A percentile compares a stretch with the other conserved stretches of the same genome.
These are phyloP conservation scores for Enteromius afrohamiltoni DNA, from an alignment of 2,797 vertebrate species.

Conservation along the genomic window DNA sequence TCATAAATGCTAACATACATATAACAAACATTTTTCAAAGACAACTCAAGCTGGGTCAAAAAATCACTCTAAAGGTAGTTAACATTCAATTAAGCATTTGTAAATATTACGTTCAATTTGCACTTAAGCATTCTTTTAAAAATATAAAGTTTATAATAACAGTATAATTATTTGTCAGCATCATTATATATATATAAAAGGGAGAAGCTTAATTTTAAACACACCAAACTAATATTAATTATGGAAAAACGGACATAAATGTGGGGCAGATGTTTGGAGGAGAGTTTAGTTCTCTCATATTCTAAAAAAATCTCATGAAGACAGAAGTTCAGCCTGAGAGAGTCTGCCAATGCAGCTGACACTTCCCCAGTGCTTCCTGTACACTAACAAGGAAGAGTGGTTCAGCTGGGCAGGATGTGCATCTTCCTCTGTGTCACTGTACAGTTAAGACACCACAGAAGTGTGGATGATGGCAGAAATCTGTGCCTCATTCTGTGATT, in stretches of 20 bases:
- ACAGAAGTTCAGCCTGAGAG: slow-evolving; percentile 66
- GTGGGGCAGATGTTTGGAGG: slow-evolving; percentile 41
- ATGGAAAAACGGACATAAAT: not conserved
- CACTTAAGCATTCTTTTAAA: too few species aligned
- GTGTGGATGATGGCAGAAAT: not conserved
- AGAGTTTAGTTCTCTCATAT: not conserved
- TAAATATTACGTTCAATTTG: too few species aligned
- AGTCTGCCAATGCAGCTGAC: slow-evolving; percentile 71
- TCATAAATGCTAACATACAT: not conserved
- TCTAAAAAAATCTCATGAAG: not conserved
- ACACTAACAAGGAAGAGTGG: slow-evolving; percentile 70
- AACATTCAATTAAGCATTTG: too few species aligned
- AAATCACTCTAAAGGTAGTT: too few species aligned
- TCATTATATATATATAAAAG: not conserved
- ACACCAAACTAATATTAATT: not conserved
- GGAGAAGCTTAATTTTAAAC: not conserved
- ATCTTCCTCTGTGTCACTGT: not conserved
- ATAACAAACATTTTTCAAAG: too few species aligned
- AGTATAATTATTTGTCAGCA: not conserved
- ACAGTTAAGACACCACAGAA: not conserved
- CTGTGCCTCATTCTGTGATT: not conserved
- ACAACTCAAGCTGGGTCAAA: not conserved
- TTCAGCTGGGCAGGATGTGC: slow-evolving; percentile 71
- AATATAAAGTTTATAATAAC: too few species aligned
- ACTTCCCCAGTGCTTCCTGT: slow-evolving; percentile 78